A percentile compares a stretch with the other conserved stretches of the same genome.
Evolutionary conservation across 1,140 invertebrate genomes (phyloP).

Genomic region (Camponotus vicinus): DNA sequence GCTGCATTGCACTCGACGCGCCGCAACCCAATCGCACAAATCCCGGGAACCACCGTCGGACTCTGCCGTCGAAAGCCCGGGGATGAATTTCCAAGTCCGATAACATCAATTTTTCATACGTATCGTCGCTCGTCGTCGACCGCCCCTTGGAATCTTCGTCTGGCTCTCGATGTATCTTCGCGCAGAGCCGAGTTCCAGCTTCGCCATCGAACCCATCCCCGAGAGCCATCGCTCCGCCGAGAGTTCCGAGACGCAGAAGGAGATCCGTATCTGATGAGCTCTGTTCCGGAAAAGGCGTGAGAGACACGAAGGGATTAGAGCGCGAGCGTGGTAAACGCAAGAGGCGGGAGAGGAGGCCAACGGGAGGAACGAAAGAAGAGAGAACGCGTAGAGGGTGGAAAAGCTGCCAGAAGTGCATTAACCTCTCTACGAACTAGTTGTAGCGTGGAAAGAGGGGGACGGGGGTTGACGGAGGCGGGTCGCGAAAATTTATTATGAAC

Average conservation of each 20-base stretch:
- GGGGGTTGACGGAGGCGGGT: conserved; percentile 37
- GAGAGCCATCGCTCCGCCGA: background rate
- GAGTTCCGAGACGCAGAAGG: background rate
- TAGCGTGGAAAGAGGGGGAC: background rate
- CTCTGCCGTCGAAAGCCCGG: conserved; percentile 37
- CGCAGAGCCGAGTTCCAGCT: conserved; percentile 1
- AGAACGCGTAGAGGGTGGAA: background rate
- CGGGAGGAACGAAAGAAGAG: background rate
- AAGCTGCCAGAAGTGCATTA: conserved; percentile 62
- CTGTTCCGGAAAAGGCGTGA: conserved; percentile 30
- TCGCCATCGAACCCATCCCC: background rate
- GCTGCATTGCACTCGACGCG: background rate
- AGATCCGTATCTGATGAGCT: conserved; percentile 30
- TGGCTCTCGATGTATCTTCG: conserved; percentile 26
- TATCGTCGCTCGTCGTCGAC: conserved; percentile 41
- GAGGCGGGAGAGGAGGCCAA: background rate
- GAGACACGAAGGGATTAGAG: conserved; percentile 35
- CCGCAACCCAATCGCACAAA: conserved; percentile 46
- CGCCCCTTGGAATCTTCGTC: conserved; percentile 27
- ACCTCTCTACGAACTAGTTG: conserved; percentile 27
- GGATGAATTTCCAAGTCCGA: conserved; percentile 72
- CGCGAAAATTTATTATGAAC: conserved; percentile 61
- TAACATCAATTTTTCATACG: conserved; percentile 75
- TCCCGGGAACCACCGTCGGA: conserved; percentile 33
- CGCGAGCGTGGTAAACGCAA: background rate